A percentile compares a stretch with the other conserved stretches of the same genome.
Evolutionary conservation across 2,113 vertebrate species (phyloP).

Genomic region (Pristiophorus japonicus): DNA sequence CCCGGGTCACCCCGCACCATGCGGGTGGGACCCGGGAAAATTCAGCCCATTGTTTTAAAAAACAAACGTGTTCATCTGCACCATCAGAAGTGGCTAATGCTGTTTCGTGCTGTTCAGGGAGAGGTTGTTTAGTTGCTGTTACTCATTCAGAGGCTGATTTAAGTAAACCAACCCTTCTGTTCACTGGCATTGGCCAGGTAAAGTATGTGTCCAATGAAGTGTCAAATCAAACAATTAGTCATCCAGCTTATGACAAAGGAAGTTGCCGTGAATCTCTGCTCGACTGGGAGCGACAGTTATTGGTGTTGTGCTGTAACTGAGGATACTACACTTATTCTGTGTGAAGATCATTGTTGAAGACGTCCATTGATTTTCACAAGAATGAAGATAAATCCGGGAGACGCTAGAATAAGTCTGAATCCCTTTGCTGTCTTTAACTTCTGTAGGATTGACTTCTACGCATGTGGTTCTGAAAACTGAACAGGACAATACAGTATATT

Average conservation of each 20-base stretch:
- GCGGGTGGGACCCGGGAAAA: too few relatives aligned
- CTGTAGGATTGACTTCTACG: not conserved
- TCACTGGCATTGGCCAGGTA: not conserved
- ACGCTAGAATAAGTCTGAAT: not conserved
- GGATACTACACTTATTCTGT: not conserved
- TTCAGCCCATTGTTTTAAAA: not conserved
- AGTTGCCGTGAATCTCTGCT: not conserved
- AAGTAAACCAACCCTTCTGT: not conserved
- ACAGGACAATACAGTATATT: not conserved
- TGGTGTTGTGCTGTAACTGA: not conserved
- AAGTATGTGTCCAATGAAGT: not conserved
- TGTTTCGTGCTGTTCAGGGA: not conserved
- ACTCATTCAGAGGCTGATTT: not conserved
- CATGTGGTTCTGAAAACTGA: not conserved
- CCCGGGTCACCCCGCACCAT: too few relatives aligned
- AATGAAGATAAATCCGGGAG: not conserved
- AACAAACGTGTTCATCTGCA: not conserved
- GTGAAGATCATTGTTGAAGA: not conserved
- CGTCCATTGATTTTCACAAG: not conserved
- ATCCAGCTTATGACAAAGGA: not conserved
- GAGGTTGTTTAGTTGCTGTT: not conserved
- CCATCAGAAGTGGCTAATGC: not conserved
- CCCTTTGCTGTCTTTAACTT: not conserved
- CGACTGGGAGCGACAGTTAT: not conserved
- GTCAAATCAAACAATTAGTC: slow-evolving; percentile 10